Conservation (phyloP, 2,888 invertebrate genomes). For the Coronaproctus castanopsis region DNA sequence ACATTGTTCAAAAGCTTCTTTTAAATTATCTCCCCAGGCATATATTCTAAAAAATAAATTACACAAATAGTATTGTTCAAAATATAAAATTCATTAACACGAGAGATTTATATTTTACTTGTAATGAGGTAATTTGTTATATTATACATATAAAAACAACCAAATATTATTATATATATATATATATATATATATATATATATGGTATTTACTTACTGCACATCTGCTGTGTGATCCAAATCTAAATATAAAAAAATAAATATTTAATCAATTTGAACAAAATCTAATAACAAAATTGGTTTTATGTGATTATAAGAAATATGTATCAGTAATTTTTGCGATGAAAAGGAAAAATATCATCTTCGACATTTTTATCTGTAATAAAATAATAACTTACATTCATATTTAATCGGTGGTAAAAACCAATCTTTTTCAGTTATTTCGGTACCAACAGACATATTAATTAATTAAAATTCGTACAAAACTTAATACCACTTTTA, state of each 20-base stretch:
- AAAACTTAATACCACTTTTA: too few relatives aligned
- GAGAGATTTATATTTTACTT: background rate
- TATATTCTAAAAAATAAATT: constrained; percentile 44
- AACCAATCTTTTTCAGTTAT: constrained; percentile 39
- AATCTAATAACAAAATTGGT: background rate
- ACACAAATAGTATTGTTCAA: too few relatives aligned
- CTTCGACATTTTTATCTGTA: too few relatives aligned
- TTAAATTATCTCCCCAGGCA: constrained; percentile 69
- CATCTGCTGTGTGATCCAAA: constrained; percentile 93
- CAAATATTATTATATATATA: too few relatives aligned
- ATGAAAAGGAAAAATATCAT: too few relatives aligned
- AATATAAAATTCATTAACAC: too few relatives aligned
- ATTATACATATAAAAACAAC: background rate
- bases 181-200: too few relatives aligned
- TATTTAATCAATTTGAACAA: background rate
- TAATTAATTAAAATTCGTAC: too few relatives aligned
- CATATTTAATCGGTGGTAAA: constrained; percentile 50
- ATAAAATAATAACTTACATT: constrained; percentile 55
- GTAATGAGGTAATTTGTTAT: background rate
- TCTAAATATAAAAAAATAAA: constrained; percentile 35
- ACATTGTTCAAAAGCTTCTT: constrained; percentile 85
- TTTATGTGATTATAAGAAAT: too few relatives aligned
- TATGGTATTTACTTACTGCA: constrained; percentile 75
- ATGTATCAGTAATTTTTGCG: too few relatives aligned
- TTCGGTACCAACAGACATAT: constrained; percentile 1